phyloP scores from a whole-genome alignment of 1,140 invertebrate genomes.

The Macrotrachela quadricornifera region DNA sequence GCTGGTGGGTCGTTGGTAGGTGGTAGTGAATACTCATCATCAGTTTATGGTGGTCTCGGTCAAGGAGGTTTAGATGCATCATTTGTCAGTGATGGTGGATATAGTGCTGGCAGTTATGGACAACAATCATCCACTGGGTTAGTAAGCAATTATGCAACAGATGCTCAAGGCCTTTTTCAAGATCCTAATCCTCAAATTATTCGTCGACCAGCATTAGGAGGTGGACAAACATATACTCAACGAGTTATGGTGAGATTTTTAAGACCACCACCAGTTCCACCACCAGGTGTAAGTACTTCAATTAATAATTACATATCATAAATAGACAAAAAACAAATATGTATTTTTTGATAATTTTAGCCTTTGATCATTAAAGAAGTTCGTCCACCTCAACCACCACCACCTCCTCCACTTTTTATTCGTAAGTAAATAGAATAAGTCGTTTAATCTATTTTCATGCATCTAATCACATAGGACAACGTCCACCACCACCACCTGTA shows the following conservation, averaged over 20 bases:
- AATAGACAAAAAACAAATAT: too few species aligned
- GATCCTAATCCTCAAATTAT: slow-evolving; percentile 2
- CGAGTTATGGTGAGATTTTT: neutral
- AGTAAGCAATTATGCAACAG: too few species aligned
- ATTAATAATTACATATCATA: too few species aligned
- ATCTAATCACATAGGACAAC: neutral
- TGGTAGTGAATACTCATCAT: too few species aligned
- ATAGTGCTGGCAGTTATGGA: too few species aligned
- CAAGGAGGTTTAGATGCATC: too few species aligned
- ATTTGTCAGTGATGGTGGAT: too few species aligned
- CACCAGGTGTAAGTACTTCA: neutral
- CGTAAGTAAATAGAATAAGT: neutral
- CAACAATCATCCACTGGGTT: too few species aligned
- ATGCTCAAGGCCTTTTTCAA: neutral
- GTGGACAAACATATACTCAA: neutral
- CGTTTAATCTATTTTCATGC: too few species aligned
- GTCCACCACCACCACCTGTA: neutral
- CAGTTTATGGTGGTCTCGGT: too few species aligned
- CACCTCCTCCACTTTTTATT: slow-evolving; percentile 8
- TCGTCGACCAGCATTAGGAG: neutral
- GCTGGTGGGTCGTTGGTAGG: too few species aligned
- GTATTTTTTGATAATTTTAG: too few species aligned
- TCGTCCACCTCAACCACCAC: neutral
- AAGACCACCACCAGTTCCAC: neutral
- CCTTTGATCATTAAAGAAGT: slow-evolving; percentile 1